phyloP scores from a whole-genome alignment of 2,888 invertebrate genomes.

The Cephus runcator region DNA sequence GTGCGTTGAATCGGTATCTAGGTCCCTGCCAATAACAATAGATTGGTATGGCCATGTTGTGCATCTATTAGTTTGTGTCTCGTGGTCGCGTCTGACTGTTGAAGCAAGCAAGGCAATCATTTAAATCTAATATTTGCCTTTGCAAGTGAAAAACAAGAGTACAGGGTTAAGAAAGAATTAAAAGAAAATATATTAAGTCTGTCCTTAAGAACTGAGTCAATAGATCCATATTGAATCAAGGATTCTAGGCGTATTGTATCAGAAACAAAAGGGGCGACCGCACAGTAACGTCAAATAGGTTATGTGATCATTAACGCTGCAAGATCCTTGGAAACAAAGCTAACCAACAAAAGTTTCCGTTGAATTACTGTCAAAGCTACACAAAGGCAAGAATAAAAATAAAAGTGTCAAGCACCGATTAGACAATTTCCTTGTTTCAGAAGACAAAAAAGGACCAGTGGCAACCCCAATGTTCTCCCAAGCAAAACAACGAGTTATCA shows the following conservation, averaged over 20 bases:
- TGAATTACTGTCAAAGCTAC: too few relatives aligned
- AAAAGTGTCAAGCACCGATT: neutral
- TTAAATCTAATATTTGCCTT: neutral
- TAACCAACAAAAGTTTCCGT: too few relatives aligned
- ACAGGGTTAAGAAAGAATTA: neutral
- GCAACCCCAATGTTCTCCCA: neutral
- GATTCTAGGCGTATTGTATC: neutral
- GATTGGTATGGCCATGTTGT: neutral
- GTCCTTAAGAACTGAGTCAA: neutral
- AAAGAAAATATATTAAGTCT: neutral
- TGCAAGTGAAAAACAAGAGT: neutral
- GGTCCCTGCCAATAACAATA: neutral
- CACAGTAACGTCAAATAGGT: neutral
- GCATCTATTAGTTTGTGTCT: neutral
- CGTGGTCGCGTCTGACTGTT: neutral
- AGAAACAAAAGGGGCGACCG: too few relatives aligned
- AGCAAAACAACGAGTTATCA: neutral
- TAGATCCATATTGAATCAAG: neutral
- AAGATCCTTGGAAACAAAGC: too few relatives aligned
- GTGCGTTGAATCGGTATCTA: neutral
- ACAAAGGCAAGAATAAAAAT: too few relatives aligned
- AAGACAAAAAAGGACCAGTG: neutral
- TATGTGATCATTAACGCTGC: neutral
- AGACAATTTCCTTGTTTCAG: neutral
- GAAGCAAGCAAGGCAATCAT: neutral